These are phyloP conservation scores for Lasaia peninsularis DNA, from an alignment of 1,140 invertebrate genomes.

Conservation along the genomic window DNA sequence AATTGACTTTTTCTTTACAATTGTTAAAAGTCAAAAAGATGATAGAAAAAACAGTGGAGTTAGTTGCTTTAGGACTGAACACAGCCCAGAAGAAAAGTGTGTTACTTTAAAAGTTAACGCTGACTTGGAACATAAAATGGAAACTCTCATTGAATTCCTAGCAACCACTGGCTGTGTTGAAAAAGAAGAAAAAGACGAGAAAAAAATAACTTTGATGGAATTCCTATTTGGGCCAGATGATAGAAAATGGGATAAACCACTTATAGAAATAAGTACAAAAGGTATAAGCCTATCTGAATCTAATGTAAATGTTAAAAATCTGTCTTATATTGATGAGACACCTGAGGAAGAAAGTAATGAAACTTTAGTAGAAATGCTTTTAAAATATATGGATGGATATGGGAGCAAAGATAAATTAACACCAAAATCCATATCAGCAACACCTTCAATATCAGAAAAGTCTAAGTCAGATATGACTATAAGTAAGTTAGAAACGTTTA, in stretches of 20 bases:
- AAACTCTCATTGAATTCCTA: constrained; percentile 69
- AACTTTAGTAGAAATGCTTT: constrained; percentile 65
- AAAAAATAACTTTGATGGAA: constrained; percentile 70
- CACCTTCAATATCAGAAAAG: constrained; percentile 62
- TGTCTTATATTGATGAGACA: constrained; percentile 71
- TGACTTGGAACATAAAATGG: constrained; percentile 69
- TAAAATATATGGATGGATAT: constrained; percentile 73
- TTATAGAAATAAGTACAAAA: constrained; percentile 55
- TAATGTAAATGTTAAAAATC: constrained; percentile 62
- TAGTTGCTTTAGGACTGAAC: constrained; percentile 69
- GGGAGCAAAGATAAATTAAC: constrained; percentile 49
- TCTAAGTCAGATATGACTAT: constrained; percentile 74
- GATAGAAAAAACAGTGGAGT: constrained; percentile 63
- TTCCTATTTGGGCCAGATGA: constrained; percentile 65
- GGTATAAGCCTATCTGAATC: constrained; percentile 58
- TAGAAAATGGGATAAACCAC: constrained; percentile 46
- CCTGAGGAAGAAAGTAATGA: constrained; percentile 61
- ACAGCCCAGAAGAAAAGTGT: constrained; percentile 58
- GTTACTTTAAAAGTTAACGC: constrained; percentile 56
- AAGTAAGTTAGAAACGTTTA: constrained; percentile 66
- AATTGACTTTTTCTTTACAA: constrained; percentile 73
- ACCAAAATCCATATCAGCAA: constrained; percentile 49
- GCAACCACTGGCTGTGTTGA: constrained; percentile 61
- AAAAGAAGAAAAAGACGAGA: constrained; percentile 59
- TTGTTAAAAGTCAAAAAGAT: constrained; percentile 69